These are phyloP conservation scores for Bufo gargarizans DNA, from an alignment of 2,113 vertebrate species.

Conservation along the genomic window DNA sequence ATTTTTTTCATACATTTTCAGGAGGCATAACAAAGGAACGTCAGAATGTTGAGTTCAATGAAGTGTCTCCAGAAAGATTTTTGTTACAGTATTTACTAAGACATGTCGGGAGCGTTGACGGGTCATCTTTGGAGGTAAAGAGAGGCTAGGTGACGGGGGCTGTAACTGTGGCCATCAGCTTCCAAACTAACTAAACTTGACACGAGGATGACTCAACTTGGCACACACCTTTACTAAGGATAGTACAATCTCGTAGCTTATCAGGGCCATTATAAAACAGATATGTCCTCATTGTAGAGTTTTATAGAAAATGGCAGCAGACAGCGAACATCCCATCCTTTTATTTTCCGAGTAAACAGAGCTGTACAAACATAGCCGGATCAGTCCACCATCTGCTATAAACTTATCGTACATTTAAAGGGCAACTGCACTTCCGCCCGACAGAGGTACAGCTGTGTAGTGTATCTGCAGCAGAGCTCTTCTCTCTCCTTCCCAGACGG, in stretches of 20 bases:
- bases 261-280: background rate
- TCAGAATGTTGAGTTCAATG: too few relatives aligned
- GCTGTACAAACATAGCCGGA: constrained; percentile 18
- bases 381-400: constrained; percentile 8
- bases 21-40: background rate
- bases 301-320: background rate
- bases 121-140: background rate
- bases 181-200: background rate
- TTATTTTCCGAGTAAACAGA: constrained; percentile 28
- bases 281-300: background rate
- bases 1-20: background rate
- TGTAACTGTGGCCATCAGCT: background rate
- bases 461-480: background rate
- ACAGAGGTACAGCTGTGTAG: background rate
- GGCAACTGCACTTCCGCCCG: background rate
- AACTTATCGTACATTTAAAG: constrained; percentile 11
- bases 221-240: background rate
- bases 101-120: too few relatives aligned
- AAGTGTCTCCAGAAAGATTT: background rate
- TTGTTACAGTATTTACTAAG: too few relatives aligned
- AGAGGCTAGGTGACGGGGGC: background rate
- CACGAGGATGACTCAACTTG: background rate
- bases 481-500: background rate
- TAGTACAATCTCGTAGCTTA: background rate
- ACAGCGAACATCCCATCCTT: background rate